Percentiles rank a stretch among this genome's conserved stretches.
These are phyloP conservation scores for Nipponia nippon DNA, from an alignment of 2,113 vertebrate species.

Conservation along the genomic window DNA sequence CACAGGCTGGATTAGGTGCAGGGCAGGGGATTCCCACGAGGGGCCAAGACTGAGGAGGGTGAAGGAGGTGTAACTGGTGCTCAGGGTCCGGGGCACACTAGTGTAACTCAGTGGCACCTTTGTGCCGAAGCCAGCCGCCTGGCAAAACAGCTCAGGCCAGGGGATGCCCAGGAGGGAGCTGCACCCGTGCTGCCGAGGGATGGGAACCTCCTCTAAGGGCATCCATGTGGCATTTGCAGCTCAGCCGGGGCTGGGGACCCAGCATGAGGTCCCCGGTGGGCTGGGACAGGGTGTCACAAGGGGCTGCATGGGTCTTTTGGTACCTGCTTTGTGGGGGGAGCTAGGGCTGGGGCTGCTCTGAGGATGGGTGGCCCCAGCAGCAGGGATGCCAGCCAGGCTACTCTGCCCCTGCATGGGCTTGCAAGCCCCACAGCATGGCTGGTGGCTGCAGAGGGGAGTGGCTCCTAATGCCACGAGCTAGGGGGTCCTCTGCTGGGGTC, in stretches of 20 bases:
- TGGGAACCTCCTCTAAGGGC: background rate
- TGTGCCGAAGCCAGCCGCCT: accelerated
- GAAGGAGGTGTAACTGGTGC: background rate
- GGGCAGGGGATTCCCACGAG: background rate
- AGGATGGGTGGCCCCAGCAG: background rate
- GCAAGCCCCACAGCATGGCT: background rate
- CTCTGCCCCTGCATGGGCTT: background rate
- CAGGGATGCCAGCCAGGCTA: background rate
- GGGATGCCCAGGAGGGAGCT: background rate
- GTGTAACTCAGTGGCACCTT: background rate
- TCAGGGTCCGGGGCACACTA: background rate
- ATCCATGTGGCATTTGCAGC: background rate
- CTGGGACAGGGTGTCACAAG: background rate
- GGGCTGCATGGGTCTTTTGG: background rate
- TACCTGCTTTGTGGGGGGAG: background rate
- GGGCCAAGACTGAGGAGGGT: background rate
- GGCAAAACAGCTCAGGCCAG: background rate
- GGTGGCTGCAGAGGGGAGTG: background rate
- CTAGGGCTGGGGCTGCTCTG: background rate
- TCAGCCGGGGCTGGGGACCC: background rate
- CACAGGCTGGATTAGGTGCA: background rate
- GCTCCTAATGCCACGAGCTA: background rate
- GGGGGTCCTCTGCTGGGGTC: background rate
- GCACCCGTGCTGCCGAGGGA: accelerated
- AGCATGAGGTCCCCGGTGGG: accelerated